Base-by-base conservation (phyloP, 2,888 invertebrate species). In the Zhuqinia jingwanae region DNA sequence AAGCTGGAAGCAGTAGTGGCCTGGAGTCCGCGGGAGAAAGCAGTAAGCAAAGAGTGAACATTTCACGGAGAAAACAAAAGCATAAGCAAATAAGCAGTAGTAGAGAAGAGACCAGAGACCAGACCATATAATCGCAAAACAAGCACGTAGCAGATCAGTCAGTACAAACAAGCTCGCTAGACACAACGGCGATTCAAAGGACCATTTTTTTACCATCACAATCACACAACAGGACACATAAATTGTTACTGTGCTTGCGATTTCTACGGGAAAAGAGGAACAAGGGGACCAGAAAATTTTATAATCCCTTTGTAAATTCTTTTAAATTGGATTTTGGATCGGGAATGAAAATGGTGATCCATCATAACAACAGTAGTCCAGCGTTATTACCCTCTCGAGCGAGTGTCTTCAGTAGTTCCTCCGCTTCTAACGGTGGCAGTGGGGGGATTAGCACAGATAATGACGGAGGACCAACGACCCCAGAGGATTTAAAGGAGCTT, bases 401-500 rank as follows among this genome's bases (percentile, higher is more conserved):
- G 6, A 81, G 81, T 27, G 36, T 81, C 6, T 53, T 81, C 6
- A 73, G 73, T 36, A 58, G 36, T n/a, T 42, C 53, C 10, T 81
- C 81, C 10, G 58, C 73, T n/a, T 73, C 81, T 1, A 58, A 70
- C 27, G 70, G 73, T 0, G 63, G 47, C 2, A 20, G 53, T 36
- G 63, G 63, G n/a, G 78, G 65, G 63, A 68, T 53, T 47, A 50
- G 36, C 36, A 36, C 5, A 6, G 36, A 27, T 2, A 15, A 60
- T 20, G 53, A 58, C 65, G 77, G 25, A 1, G 77, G 77, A 22
- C 77, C 77, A 17, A 85, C 87, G 0, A 84, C 79, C 17, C 85
- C 88, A 30, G 80, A 88, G 27, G 81, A 85, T n/a, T 70, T 88
- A 5, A 68, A 79, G 42, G 87, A 84, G 36, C 42, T 85, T 53